Evolutionary conservation across 2,888 invertebrate species (phyloP).

Genomic region (Cantharis rustica): DNA sequence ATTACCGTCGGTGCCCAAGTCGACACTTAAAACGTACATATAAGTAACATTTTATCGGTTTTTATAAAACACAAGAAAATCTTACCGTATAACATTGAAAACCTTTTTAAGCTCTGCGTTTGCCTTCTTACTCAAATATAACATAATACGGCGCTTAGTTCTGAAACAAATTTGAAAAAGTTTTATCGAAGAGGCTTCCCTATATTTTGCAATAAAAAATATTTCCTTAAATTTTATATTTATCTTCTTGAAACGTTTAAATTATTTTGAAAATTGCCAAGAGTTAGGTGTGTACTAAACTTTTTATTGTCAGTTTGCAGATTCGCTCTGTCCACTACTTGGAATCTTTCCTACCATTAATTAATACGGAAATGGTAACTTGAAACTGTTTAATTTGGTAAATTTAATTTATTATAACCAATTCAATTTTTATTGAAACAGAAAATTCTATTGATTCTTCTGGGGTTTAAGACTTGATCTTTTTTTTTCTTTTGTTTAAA

Average conservation of each 20-base stretch:
- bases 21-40: neutral
- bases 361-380: neutral
- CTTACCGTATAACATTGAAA: neutral
- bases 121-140: neutral
- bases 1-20: too few relatives aligned
- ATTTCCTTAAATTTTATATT: neutral
- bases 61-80: neutral
- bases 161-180: neutral
- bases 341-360: neutral
- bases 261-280: neutral
- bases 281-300: neutral
- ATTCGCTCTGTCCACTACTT: neutral
- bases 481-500: too few relatives aligned
- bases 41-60: neutral
- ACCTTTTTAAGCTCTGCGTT: neutral
- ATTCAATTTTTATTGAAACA: too few relatives aligned
- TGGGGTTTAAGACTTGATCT: too few relatives aligned
- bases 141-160: neutral
- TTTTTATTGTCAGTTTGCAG: neutral
- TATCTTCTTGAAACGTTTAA: neutral
- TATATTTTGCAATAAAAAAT: neutral
- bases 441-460: too few relatives aligned
- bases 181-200: neutral
- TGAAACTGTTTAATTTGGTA: neutral
- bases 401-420: neutral